phyloP scores from a whole-genome alignment of 2,113 vertebrate species.

The Oreochromis aureus region DNA sequence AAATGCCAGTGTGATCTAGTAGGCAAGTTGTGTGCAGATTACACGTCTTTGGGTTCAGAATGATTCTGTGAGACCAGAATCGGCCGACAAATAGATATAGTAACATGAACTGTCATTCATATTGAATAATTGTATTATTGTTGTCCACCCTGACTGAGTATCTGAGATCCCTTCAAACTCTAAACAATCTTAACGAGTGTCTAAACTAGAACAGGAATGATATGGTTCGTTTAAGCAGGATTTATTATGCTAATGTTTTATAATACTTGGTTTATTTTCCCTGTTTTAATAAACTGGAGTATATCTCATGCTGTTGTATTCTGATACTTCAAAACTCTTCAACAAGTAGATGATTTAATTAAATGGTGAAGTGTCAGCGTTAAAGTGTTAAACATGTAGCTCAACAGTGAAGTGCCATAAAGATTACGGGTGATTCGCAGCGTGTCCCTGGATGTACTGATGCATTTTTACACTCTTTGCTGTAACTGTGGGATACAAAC shows the following conservation, averaged over 20 bases:
- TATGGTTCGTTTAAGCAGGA: neutral
- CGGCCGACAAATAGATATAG: neutral
- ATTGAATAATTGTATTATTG: neutral
- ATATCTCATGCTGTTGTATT: neutral
- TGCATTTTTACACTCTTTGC: neutral
- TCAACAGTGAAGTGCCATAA: neutral
- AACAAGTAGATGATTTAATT: neutral
- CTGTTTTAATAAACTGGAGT: neutral
- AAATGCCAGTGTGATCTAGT: rapidly evolving
- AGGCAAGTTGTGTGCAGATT: neutral
- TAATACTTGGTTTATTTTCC: neutral
- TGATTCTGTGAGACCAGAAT: neutral
- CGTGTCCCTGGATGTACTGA: neutral
- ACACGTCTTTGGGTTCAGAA: neutral
- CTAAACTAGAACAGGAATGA: neutral
- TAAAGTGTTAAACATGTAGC: neutral
- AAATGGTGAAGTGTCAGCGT: neutral
- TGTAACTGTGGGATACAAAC: neutral
- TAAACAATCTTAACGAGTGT: neutral
- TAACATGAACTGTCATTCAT: neutral
- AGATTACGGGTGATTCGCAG: neutral
- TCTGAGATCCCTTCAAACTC: neutral
- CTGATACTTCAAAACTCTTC: neutral
- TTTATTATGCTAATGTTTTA: neutral
- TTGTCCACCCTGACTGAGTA: neutral